Evolutionary conservation across 2,888 invertebrate species (phyloP).

Genomic region (Rhagonycha fulva): DNA sequence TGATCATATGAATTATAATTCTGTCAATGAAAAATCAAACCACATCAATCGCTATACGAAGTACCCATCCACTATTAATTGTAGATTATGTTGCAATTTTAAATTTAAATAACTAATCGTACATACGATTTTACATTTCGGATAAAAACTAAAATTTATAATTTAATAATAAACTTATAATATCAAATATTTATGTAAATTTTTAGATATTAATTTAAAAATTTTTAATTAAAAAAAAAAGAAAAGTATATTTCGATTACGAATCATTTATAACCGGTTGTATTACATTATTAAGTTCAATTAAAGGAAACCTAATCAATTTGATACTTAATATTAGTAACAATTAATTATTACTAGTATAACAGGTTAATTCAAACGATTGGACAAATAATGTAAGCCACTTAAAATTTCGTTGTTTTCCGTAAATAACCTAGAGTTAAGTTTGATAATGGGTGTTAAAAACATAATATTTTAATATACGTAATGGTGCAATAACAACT

Average conservation of each 20-base stretch:
- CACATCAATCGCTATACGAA: background rate
- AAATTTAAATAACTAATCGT: background rate
- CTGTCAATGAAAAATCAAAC: background rate
- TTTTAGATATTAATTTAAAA: background rate
- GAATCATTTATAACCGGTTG: background rate
- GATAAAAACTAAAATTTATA: background rate
- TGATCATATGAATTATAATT: background rate
- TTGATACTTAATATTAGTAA: background rate
- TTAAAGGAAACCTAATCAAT: background rate
- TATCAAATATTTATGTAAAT: background rate
- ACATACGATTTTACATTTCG: background rate
- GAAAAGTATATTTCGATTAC: background rate
- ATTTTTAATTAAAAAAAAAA: too few species aligned
- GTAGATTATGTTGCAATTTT: background rate
- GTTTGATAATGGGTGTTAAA: background rate
- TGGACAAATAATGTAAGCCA: background rate
- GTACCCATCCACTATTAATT: background rate
- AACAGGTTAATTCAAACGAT: background rate
- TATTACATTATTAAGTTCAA: background rate
- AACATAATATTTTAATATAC: too few species aligned
- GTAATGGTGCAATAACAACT: background rate
- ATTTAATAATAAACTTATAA: background rate
- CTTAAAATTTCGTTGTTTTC: background rate
- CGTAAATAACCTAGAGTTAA: background rate
- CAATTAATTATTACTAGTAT: background rate